Conservation (phyloP, 2,888 invertebrate species). For the Pollenia labialis region DNA sequence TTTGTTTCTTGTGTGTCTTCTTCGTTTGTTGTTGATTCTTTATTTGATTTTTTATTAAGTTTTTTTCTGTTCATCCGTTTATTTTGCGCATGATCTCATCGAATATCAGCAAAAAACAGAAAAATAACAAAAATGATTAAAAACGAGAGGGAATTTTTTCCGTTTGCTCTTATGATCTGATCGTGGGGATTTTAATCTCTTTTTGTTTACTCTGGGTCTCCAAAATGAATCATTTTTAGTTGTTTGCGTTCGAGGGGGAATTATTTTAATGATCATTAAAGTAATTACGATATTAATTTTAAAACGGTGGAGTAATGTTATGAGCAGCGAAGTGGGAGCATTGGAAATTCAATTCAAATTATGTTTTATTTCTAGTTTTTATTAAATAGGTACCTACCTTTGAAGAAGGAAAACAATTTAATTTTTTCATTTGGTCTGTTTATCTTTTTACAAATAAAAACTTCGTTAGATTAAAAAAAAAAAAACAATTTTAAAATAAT, state of each 20-base stretch:
- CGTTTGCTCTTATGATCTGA: constrained; percentile 1
- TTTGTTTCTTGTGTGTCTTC: not conserved
- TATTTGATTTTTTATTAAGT: constrained; percentile 19
- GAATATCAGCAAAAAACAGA: constrained; percentile 29
- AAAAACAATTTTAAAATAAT: no score
- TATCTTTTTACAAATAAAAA: no score
- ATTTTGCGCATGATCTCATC: constrained; percentile 72
- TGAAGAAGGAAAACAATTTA: no score
- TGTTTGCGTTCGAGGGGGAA: not conserved
- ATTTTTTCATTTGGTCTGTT: no score
- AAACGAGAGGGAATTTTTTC: constrained; percentile 33
- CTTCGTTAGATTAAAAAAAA: no score
- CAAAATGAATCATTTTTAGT: not conserved
- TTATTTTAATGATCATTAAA: constrained; percentile 16
- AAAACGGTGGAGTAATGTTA: no score
- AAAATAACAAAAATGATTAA: constrained; percentile 3
- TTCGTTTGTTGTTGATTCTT: constrained; percentile 9
- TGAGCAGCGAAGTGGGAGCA: not conserved
- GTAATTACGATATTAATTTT: constrained; percentile 30
- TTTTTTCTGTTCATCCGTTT: constrained; percentile 42
- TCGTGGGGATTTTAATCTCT: not conserved
- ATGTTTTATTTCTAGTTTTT: no score
- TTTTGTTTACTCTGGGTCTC: constrained; percentile 30
- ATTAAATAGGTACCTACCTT: no score
- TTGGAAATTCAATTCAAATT: not conserved